Base-by-base conservation (phyloP, 2,113 vertebrate species). In the Apistogramma diplotaenia region DNA sequence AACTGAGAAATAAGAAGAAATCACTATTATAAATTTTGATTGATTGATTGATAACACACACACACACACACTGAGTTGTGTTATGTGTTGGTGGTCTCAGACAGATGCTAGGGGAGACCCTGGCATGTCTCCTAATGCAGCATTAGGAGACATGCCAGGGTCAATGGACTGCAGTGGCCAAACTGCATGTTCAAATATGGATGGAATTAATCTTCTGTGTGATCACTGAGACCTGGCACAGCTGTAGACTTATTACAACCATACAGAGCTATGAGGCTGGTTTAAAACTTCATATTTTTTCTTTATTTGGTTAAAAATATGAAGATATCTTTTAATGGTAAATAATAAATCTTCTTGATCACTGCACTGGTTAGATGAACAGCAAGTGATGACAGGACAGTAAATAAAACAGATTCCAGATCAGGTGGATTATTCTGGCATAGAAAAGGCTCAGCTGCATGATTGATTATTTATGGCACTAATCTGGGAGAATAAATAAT, bases 141-240 rank as follows among this genome's bases (percentile, higher is more conserved):
- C 73, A 79, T 88, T 70, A 87, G 85, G 82, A 88, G 67, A 58
- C n/a, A 9, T 87, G 77, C 83, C 80, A 82, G 86, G 93, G 89
- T 91, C 90, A 85, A 77, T 79, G 70, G 88, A 84, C 87, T 81
- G 83, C 81, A 84, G 79, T 81, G 78, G 77, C 76, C 87, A 87
- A 89, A 92, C 83, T 87, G 78, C 78, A 83, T 91, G 89, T 90
- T 84, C 89, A 91, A 88, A 92, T 89, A 91, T 76, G 82, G 65
- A 62, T 58, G 27, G 70, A 89, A 91, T 90, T 85, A 89, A 91
- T 90, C 75, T 85, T 87, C 79, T 82, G 77, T 85, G 79, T 89
- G 84, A 90, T 81, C 78, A 87, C 79, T 61, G 51, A 83, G 77
- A 82, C 29, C 80, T 15, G 3, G 1, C 49, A 29, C 8, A 49